Conservation (phyloP, 2,113 vertebrate species). For the Rhynchomys soricoides region DNA sequence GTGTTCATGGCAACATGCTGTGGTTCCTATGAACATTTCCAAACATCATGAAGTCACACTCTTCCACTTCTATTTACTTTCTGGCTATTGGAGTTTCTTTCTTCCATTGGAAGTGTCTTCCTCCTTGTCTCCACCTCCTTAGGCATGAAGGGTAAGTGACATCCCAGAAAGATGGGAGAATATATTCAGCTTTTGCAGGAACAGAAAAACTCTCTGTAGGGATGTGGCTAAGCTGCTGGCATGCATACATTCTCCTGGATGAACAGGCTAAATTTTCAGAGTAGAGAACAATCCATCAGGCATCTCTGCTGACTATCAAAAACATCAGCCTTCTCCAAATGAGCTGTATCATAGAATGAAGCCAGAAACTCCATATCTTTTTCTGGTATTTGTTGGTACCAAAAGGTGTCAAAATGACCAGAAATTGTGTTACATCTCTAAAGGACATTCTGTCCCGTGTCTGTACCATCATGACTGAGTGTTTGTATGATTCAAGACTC, state of each 20-base stretch:
- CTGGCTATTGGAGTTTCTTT: not conserved
- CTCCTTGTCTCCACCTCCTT: fast-evolving
- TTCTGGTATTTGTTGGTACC: not conserved
- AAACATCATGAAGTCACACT: not conserved
- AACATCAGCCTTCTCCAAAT: not conserved
- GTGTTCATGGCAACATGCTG: not conserved
- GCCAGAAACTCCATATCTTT: not conserved
- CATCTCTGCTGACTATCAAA: not conserved
- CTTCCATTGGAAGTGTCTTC: not conserved
- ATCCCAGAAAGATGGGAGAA: not conserved
- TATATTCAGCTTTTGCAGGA: not conserved
- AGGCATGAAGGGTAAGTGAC: not conserved
- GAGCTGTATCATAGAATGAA: not conserved
- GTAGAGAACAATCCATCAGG: fast-evolving
- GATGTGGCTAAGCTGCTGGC: not conserved
- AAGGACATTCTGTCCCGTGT: not conserved
- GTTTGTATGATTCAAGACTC: conserved; percentile 51
- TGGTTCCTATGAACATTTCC: not conserved
- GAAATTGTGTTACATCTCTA: conserved; percentile 35
- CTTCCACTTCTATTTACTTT: not conserved
- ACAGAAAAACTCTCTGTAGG: not conserved
- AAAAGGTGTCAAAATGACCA: not conserved
- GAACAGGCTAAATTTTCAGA: not conserved
- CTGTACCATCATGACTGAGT: not conserved
- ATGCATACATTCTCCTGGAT: not conserved